Conservation (phyloP, 1,140 invertebrate species). For the Drosophila persimilis region DNA sequence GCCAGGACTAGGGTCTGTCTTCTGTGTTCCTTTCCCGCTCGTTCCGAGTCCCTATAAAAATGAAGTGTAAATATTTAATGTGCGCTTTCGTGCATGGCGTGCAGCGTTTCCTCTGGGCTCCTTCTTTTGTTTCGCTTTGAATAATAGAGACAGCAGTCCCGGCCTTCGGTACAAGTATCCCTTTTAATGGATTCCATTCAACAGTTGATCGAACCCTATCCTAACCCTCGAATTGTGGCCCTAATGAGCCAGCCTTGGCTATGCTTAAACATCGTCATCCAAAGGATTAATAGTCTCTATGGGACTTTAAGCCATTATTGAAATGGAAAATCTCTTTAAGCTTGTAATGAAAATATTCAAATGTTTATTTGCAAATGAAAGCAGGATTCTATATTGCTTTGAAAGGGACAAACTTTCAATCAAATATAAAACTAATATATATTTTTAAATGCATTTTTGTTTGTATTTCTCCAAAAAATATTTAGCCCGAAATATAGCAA, state of each 20-base stretch:
- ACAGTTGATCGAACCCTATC: conserved; percentile 46
- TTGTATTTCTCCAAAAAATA: neutral
- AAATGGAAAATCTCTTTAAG: too few species aligned
- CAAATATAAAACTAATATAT: neutral
- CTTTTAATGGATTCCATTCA: conserved; percentile 32
- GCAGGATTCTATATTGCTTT: too few species aligned
- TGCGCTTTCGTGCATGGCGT: conserved; percentile 79
- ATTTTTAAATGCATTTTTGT: neutral
- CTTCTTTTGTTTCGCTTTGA: conserved; percentile 23
- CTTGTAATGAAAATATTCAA: too few species aligned
- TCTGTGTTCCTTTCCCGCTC: conserved; percentile 14
- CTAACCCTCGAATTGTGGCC: neutral
- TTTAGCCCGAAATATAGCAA: conserved; percentile 29
- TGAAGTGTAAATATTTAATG: conserved; percentile 83
- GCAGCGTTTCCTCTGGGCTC: conserved; percentile 41
- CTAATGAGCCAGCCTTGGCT: conserved; percentile 3
- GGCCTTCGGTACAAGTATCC: conserved; percentile 9
- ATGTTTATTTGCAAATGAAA: too few species aligned
- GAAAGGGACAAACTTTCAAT: neutral
- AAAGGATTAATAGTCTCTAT: too few species aligned
- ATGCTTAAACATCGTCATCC: too few species aligned
- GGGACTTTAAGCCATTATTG: too few species aligned
- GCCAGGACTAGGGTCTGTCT: conserved; percentile 20
- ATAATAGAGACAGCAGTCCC: conserved; percentile 24
- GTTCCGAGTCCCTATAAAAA: conserved; percentile 64